Base-by-base conservation (phyloP, 2,888 invertebrate genomes). In the Tachina fera region DNA sequence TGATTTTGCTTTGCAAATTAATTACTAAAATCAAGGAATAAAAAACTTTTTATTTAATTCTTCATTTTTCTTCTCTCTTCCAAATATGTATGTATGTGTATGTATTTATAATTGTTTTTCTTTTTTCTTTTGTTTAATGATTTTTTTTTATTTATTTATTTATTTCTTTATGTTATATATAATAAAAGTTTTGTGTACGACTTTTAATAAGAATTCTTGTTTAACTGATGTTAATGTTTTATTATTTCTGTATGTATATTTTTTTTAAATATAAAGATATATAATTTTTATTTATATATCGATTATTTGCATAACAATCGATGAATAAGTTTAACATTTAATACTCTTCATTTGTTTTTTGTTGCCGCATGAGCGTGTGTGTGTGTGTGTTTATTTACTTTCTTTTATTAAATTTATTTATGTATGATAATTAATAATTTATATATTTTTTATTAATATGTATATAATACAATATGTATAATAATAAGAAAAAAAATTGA, bases 241-340 rank as follows among this genome's bases (percentile, higher is more conserved):
- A 13, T 79, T 58, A n/a, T 65, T 16, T 19, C 13, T 39, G 13
- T 9, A 60, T 39, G n/a, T 41, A 3, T 60, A 11, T 60, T 0
- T 61, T 16, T 61, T 43, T 16, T n/a, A 41, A 43, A 31, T 31
- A 31, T 6, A 6, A 3, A 31, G 31, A 31, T 31, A 31, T 31
- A 31, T 31, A 31, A 5, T 31, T 67, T 31, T 56, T 56, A 16
- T 49, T 49, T 56, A 41, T 61, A 75, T 80, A 67, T 71, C 63
- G 63, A 58, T 49, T 61, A 31, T 75, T 22, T 51, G 56, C 13
- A 19, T 47, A 49, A 53, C 45, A 43, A 67, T 67, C 63, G 75
- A 75, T 85, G 71, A 82, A 75, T 82, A 85, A 78, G 31, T 63
- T 80, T 71, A 80, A 77, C 81, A 85, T 41, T 84, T 81, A 81